These are phyloP conservation scores for Dynastes tityus DNA, from an alignment of 2,888 invertebrate genomes.

Conservation along the genomic window DNA sequence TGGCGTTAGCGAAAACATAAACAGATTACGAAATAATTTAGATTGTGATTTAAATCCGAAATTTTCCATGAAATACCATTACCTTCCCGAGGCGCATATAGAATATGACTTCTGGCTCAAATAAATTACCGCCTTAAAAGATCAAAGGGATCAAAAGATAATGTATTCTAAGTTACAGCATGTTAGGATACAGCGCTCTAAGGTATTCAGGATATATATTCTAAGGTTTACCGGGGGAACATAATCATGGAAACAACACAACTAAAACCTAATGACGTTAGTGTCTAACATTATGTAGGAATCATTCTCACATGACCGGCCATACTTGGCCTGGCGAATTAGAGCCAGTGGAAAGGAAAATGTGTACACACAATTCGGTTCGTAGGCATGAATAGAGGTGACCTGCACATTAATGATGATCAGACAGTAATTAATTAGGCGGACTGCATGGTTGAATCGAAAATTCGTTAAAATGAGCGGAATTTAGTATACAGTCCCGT, in stretches of 20 bases:
- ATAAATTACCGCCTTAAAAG: conserved; percentile 2
- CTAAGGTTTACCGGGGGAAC: conserved; percentile 6
- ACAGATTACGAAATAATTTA: conserved; percentile 1
- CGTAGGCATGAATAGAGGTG: not conserved
- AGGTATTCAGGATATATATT: not conserved
- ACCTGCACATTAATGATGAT: conserved; percentile 9
- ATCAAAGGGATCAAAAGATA: conserved; percentile 1
- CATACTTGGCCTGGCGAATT: not conserved
- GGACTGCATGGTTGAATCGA: not conserved
- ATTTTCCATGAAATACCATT: conserved; percentile 1
- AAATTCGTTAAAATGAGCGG: not conserved
- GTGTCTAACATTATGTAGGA: conserved; percentile 15
- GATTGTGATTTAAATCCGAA: conserved; percentile 12
- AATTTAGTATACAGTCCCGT: no score
- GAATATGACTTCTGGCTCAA: not conserved
- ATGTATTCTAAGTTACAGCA: not conserved
- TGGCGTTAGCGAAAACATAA: not conserved
- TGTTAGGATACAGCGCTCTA: not conserved
- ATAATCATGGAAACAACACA: conserved; percentile 12
- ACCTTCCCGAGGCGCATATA: not conserved
- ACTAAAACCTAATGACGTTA: conserved; percentile 17
- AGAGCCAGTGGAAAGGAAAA: conserved; percentile 2
- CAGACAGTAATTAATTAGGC: conserved; percentile 1
- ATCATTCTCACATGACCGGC: conserved; percentile 23
- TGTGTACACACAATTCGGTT: conserved; percentile 16